Base-by-base conservation (phyloP, 2,797 vertebrate species). In the Urocyon cinereoargenteus region DNA sequence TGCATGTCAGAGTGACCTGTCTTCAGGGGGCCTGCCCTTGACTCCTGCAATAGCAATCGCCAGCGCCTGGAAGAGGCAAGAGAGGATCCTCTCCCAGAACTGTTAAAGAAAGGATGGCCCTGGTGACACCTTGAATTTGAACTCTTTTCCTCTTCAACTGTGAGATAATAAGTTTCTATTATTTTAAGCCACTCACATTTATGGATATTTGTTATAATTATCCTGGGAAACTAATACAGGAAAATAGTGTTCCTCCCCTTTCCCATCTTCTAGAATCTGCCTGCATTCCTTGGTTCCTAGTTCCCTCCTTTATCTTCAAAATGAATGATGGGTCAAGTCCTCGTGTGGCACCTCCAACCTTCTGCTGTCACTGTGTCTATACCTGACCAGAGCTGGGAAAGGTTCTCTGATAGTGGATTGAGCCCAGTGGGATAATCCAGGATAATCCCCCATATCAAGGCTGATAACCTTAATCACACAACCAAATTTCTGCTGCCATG, bases 181-280 rank as follows among this genome's bases (percentile, higher is more conserved):
- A 4, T 21, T 73, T 61, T 36, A 34, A 26, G 18, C 2, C 34
- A 19, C 7, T 18, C 2, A 0, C 1, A 2, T 26, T 19, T 26
- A 12, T n/a, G 11, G 26, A n/a, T 28, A 70, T 19, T 62, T 34
- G 24, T 18, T 8, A 1, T 2, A 6, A 59, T 0, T 0, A 16
- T 11, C 40, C 53, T 22, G 22, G 26, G 66, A 49, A 31, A 57
- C 4, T 2, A 26, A 24, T 2, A 2, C 34, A 21, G 77, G 51
- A 75, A 57, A 5, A 49, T 1, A 1, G 22, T 1, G 1, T 16
- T 59, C 26, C 28, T 61, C 22, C 1, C 34, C 13, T 12, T 82
- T 36, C 8, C 62, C 21, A 53, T 21, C 3, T 49, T 40, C 40
- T 2, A 34, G 49, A 59, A 18, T 19, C 24, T 7, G 45, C 19